Percentiles rank a stretch among this genome's conserved stretches.
Conservation (phyloP, 2,797 vertebrate species). For the Artibeus jamaicensis region DNA sequence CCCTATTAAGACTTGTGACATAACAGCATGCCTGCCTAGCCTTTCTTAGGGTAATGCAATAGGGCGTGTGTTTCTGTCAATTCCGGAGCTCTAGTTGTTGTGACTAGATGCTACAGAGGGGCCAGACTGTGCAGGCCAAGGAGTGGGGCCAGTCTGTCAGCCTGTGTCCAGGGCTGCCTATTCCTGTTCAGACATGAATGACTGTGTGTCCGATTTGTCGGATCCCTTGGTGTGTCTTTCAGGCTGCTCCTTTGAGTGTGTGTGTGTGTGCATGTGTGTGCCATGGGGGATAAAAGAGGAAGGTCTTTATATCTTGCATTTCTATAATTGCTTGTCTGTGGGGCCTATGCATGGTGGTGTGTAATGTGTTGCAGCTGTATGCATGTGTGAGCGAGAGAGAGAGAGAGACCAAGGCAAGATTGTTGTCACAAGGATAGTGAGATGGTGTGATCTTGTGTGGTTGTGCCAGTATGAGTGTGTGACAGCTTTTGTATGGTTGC, state of each 20-base stretch:
- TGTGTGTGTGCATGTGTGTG: neutral
- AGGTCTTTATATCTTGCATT: no score
- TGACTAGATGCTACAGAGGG: no score
- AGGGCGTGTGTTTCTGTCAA: neutral
- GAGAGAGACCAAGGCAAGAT: neutral
- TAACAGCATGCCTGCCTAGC: fast-evolving
- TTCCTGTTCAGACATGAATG: neutral
- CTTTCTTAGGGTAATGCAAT: no score
- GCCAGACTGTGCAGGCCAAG: neutral
- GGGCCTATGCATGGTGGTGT: no score
- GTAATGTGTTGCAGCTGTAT: neutral
- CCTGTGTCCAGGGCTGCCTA: neutral
- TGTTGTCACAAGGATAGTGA: neutral
- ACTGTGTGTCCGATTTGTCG: neutral
- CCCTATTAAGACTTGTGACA: neutral
- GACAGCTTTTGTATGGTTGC: neutral
- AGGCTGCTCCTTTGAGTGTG: neutral
- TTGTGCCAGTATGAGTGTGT: neutral
- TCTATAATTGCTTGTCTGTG: no score
- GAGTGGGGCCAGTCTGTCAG: neutral
- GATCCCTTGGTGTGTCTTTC: neutral
- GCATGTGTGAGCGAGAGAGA: neutral
- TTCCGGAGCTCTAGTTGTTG: no score
- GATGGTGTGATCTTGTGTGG: no score
- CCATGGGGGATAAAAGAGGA: no score